These are phyloP conservation scores for Calliphora vomitoria DNA, from an alignment of 2,888 invertebrate species.

Conservation along the genomic window DNA sequence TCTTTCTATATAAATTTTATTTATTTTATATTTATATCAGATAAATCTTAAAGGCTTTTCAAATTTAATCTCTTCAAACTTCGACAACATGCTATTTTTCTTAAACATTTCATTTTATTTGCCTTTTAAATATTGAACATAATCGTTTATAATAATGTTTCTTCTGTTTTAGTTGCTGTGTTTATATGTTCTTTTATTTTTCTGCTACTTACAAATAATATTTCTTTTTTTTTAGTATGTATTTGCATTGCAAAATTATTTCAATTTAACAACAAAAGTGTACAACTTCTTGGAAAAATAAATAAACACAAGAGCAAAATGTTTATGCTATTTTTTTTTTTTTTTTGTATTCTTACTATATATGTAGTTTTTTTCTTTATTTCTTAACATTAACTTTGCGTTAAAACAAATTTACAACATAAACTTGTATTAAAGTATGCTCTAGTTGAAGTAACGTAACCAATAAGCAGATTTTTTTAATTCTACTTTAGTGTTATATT, in stretches of 20 bases:
- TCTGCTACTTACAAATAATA: conserved; percentile 2
- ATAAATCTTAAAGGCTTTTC: too few relatives aligned
- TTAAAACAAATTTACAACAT: conserved; percentile 50
- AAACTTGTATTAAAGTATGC: conserved; percentile 9
- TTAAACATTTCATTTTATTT: background rate
- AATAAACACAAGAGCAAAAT: conserved; percentile 45
- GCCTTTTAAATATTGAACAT: conserved; percentile 17
- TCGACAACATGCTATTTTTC: background rate
- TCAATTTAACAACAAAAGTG: conserved; percentile 12
- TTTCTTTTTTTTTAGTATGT: conserved; percentile 28
- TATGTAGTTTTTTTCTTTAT: background rate
- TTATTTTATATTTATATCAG: too few relatives aligned
- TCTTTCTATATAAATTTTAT: too few relatives aligned
- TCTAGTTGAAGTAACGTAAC: background rate
- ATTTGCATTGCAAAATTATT: conserved; percentile 34
- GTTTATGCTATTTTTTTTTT: conserved; percentile 14
- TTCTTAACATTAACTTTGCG: conserved; percentile 27
- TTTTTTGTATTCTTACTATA: background rate
- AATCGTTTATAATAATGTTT: conserved; percentile 9
- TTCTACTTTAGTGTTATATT: too few relatives aligned
- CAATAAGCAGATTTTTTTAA: background rate
- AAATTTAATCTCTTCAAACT: background rate
- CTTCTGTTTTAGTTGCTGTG: background rate
- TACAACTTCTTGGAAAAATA: conserved; percentile 46
- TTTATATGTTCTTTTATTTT: too few relatives aligned